A percentile compares a stretch with the other conserved stretches of the same genome.
Evolutionary conservation across 1,140 invertebrate species (phyloP).

Genomic region (Diorhabda sublineata): DNA sequence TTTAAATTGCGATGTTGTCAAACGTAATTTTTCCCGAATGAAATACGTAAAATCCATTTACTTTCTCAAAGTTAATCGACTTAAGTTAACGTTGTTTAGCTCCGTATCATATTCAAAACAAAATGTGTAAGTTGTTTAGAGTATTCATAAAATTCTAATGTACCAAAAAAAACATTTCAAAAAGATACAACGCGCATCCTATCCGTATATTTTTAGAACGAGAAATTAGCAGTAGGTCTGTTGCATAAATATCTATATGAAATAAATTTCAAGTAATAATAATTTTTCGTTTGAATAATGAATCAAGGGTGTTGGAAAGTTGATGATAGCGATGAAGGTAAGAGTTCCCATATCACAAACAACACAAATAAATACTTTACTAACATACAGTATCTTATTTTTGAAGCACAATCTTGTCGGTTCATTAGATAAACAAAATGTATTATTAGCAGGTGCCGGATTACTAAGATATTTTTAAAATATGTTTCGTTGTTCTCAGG

Average conservation of each 20-base stretch:
- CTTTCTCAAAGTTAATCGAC: too few species aligned
- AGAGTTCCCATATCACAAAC: slow-evolving; percentile 5
- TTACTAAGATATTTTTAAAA: slow-evolving; percentile 2
- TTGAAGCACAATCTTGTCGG: background rate
- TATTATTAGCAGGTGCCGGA: slow-evolving; percentile 19
- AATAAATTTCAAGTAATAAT: background rate
- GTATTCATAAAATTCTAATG: too few species aligned
- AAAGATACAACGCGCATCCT: background rate
- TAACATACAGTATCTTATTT: background rate
- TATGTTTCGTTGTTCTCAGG: background rate
- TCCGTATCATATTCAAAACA: too few species aligned
- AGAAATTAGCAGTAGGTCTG: background rate
- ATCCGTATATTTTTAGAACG: background rate
- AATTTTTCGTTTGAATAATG: slow-evolving; percentile 38
- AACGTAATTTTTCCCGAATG: too few species aligned
- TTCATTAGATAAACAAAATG: slow-evolving; percentile 10
- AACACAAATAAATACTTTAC: background rate
- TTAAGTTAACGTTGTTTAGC: too few species aligned
- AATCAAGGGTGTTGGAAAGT: slow-evolving; percentile 56
- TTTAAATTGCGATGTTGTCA: too few species aligned
- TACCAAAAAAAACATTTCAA: background rate
- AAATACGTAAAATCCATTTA: too few species aligned
- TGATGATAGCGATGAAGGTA: slow-evolving; percentile 56
- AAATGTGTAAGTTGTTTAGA: too few species aligned
- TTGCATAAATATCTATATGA: background rate